These are phyloP conservation scores for Plestiodon gilberti DNA, from an alignment of 2,113 vertebrate genomes.

Conservation along the genomic window DNA sequence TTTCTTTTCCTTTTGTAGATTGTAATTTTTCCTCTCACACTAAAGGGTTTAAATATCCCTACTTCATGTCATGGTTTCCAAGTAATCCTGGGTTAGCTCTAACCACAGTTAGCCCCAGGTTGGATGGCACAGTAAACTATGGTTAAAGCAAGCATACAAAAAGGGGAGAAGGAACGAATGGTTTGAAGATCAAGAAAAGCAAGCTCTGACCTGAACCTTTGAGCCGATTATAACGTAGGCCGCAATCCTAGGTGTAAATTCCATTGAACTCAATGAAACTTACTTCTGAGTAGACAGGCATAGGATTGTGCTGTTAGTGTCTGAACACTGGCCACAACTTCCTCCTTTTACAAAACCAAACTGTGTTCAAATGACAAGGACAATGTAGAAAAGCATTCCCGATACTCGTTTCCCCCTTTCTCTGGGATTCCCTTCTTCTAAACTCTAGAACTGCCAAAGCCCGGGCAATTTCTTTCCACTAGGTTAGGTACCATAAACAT, in stretches of 20 bases:
- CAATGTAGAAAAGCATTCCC: background rate
- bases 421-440: background rate
- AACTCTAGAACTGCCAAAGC: background rate
- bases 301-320: too few relatives aligned
- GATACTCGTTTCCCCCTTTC: background rate
- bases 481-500: background rate
- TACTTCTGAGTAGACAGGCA: too few relatives aligned
- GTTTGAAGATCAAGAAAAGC: background rate
- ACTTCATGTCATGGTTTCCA: background rate
- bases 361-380: background rate
- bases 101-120: background rate
- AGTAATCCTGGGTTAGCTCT: background rate
- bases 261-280: too few relatives aligned
- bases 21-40: too few relatives aligned
- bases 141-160: background rate
- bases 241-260: too few relatives aligned
- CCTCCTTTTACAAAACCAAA: background rate
- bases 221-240: background rate
- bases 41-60: too few relatives aligned
- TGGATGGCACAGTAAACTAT: background rate
- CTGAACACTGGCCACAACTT: background rate
- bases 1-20: too few relatives aligned
- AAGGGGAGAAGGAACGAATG: background rate
- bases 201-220: background rate
- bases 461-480: background rate